Conservation (phyloP, 2,797 vertebrate species). For the Rhynchotus rufescens region DNA sequence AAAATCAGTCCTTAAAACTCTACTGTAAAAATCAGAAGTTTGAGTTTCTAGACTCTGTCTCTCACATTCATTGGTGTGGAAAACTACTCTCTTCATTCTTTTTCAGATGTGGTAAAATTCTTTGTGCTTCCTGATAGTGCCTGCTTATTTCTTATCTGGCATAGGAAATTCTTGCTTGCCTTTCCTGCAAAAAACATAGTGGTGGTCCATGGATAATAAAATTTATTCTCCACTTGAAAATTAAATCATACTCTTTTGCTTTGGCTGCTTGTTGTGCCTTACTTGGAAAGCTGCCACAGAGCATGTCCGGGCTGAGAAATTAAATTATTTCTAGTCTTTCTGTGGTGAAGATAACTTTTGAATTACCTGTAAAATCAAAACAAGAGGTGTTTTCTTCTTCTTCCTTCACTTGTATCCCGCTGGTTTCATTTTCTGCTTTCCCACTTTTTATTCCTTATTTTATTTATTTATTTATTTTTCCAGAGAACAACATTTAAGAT, state of each 20-base stretch:
- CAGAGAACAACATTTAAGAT: neutral
- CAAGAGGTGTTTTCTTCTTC: no score
- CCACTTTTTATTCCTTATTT: neutral
- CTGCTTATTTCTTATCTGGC: neutral
- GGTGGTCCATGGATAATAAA: neutral
- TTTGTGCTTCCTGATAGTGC: neutral
- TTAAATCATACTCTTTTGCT: neutral
- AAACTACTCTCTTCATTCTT: neutral
- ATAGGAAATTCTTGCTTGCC: neutral
- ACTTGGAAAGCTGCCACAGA: neutral
- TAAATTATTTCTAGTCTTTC: neutral
- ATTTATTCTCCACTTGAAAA: neutral
- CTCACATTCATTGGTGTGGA: neutral
- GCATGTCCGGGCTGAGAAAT: neutral
- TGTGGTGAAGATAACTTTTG: neutral
- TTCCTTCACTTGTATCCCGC: neutral
- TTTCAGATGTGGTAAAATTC: neutral
- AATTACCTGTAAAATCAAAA: neutral
- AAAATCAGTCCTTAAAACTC: neutral
- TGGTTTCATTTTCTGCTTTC: neutral
- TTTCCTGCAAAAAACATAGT: neutral
- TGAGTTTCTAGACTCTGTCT: neutral
- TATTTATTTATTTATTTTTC: neutral
- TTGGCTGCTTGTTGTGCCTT: neutral
- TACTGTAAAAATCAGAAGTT: neutral